Evolutionary conservation across 2,888 invertebrate species (phyloP).

Genomic region (Uropetala carovei): DNA sequence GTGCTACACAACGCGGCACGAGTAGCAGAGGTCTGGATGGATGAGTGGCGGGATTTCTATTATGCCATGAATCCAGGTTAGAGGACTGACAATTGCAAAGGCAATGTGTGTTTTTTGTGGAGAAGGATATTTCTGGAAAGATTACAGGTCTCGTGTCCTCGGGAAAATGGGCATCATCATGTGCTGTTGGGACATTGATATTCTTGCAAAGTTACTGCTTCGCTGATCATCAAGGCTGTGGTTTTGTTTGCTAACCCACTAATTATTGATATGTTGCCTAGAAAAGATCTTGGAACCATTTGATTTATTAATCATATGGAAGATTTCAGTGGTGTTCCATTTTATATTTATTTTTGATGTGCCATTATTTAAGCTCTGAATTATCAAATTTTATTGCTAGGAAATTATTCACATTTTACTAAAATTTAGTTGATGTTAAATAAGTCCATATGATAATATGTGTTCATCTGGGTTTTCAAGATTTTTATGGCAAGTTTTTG

Average conservation of each 20-base stretch:
- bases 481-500: neutral
- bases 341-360: neutral
- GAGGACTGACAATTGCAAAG: conserved; percentile 72
- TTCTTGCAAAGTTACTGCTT: conserved; percentile 46
- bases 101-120: conserved; percentile 49
- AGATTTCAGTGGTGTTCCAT: neutral
- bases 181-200: conserved; percentile 14
- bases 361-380: neutral
- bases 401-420: neutral
- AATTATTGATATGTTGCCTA: conserved; percentile 35
- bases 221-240: conserved; percentile 36
- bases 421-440: neutral
- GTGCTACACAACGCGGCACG: conserved; percentile 99
- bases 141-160: neutral
- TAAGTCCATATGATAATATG: neutral
- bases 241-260: conserved; percentile 54
- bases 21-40: conserved; percentile 99
- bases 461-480: conserved; percentile 7
- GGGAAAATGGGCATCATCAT: conserved; percentile 3
- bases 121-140: conserved; percentile 4
- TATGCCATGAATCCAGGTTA: conserved; percentile 99
- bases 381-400: neutral
- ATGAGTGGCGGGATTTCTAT: conserved; percentile 99
- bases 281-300: conserved; percentile 14
- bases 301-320: neutral